Percentiles rank a stretch among this genome's conserved stretches.
These are phyloP conservation scores for Bombus pyrosoma DNA, from an alignment of 1,140 invertebrate genomes.

Conservation along the genomic window DNA sequence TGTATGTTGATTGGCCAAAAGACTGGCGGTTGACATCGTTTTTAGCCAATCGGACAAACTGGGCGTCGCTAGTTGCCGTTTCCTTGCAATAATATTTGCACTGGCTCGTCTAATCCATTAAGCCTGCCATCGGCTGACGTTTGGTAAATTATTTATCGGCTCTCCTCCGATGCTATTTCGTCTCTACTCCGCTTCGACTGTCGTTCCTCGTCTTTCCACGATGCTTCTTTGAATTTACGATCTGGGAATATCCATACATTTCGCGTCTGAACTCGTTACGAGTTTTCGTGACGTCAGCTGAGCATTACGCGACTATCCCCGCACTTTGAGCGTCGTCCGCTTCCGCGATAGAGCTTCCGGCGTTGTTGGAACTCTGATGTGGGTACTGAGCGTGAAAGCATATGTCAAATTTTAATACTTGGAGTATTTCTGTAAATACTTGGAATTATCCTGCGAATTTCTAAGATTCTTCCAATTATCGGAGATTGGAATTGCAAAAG, in stretches of 20 bases:
- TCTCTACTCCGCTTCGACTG: neutral
- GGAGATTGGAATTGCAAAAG: neutral
- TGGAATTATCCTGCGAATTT: no score
- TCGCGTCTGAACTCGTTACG: conserved; percentile 7
- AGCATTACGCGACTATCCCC: neutral
- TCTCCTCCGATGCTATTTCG: conserved; percentile 12
- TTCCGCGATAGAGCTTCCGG: conserved; percentile 4
- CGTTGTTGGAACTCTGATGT: neutral
- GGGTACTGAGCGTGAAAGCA: neutral
- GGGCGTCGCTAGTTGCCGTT: conserved; percentile 56
- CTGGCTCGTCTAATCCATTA: conserved; percentile 72
- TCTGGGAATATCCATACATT: conserved; percentile 43
- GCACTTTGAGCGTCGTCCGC: neutral
- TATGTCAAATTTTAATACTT: neutral
- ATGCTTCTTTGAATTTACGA: conserved; percentile 54
- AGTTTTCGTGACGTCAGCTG: conserved; percentile 25
- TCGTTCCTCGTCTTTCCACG: neutral
- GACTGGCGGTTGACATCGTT: conserved; percentile 62
- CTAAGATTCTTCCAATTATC: no score
- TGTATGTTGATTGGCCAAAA: conserved; percentile 52
- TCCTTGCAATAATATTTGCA: conserved; percentile 74
- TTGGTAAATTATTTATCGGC: conserved; percentile 68
- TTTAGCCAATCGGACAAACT: conserved; percentile 54
- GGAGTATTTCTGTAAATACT: neutral
- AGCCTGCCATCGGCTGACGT: conserved; percentile 44